phyloP scores from a whole-genome alignment of 2,113 vertebrate genomes.

The Gyps fulvus region DNA sequence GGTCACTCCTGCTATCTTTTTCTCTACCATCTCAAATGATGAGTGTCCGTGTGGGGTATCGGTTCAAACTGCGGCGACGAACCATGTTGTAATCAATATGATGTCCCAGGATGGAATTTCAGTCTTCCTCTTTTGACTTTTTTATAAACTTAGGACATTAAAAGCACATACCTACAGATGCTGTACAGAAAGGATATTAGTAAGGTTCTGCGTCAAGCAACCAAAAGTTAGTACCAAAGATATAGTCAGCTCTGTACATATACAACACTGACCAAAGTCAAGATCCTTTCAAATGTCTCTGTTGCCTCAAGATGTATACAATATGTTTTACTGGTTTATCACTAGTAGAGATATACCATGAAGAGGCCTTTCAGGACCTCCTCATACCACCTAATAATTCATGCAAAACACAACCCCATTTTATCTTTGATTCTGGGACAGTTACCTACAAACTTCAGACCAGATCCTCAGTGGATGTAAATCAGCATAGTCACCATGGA shows the following conservation, averaged over 20 bases:
- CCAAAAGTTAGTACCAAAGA: background rate
- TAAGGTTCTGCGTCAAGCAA: background rate
- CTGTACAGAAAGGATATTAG: background rate
- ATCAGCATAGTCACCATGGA: background rate
- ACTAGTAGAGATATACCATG: background rate
- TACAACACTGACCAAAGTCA: background rate
- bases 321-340: background rate
- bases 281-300: background rate
- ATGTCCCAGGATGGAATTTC: slow-evolving; percentile 52
- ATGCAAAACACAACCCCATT: background rate
- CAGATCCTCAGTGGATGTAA: background rate
- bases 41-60: background rate
- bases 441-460: background rate
- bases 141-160: slow-evolving; percentile 32
- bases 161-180: background rate
- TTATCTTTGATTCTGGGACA: background rate
- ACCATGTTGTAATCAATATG: slow-evolving; percentile 52
- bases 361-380: background rate
- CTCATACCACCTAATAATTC: background rate
- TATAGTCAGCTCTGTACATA: background rate
- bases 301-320: background rate
- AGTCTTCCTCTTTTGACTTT: slow-evolving; percentile 41
- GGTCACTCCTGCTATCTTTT: slow-evolving; percentile 44
- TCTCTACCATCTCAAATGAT: slow-evolving; percentile 50
- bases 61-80: background rate